Evolutionary conservation across 1,140 invertebrate genomes (phyloP), one percentile per base, ranked within the genome.

Genomic region (Ceratina japonica): DNA sequence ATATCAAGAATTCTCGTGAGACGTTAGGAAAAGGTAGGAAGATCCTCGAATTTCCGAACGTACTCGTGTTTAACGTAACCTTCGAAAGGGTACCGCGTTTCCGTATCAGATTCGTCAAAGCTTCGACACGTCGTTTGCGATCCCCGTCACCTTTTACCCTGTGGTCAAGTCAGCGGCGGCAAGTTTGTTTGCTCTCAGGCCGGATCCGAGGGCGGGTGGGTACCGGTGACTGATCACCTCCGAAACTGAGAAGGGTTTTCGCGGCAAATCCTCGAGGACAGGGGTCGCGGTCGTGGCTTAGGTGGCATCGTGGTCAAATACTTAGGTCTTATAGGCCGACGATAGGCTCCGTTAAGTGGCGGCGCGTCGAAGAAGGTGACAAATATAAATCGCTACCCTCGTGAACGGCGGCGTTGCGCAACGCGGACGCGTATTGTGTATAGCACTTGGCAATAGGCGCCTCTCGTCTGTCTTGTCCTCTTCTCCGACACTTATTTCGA

Each of bases 251-350:
- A 82, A 88, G 87, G 84, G 78, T 78, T 76, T 72, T 37, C 74
- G n/a, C 22, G 71, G 77, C 66, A 82, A 86, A 87, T 84, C 87
- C 79, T 87, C 73, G 84, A 87, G 80, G 86, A 88, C 87, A 88
- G 78, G 86, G 86, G 84, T 86, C 84, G 76, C 62, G 84, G 61
- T 72, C 58, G 79, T 59, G 80, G 82, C 82, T 87, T 80, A 85
- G 62, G 75, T 62, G 58, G 49, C 49, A 18, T 63, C 59, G 27
- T 78, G 75, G 75, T 78, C 75, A 72, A 78, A 72, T 73, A 71
- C 71, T 65, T 44, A 10, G 44, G 62, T 58, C 75, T 78, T 74
- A 84, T 75, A 75, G 69, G 12, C 66, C 71, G 77, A 82, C 75
- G 68, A 81, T 70, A 76, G 72, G 20, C 13, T 51, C 52, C 70